Base-by-base conservation (phyloP, 2,113 vertebrate genomes). In the Ophthalmolycus amberensis region DNA sequence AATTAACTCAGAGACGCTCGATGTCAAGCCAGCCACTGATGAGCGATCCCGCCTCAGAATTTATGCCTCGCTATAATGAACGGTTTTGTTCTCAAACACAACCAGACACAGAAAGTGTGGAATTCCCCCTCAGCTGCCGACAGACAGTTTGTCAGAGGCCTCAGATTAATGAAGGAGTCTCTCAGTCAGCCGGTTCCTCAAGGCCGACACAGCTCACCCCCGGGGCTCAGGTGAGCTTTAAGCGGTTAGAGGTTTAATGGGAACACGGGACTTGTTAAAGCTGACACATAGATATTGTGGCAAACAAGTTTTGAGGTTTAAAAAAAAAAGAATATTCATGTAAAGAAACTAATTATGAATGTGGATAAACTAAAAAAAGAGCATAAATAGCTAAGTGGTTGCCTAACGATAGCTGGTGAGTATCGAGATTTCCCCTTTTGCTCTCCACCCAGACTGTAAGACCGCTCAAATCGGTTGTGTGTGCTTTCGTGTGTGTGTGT, bases 141-240 rank as follows among this genome's bases (percentile, higher is more conserved):
- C 89, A 92, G 88, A 86, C 77, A 76, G 62, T 84, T 84, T 90
- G 86, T 93, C 93, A 90, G 83, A 86, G 50, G 74, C 77, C 73
- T 85, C 83, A 91, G 91, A 91, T 90, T 89, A 89, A 94, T 91
- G 85, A 83, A 81, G 67, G 34, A 70, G 40, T 85, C 80, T 89
- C 70, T 89, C 77, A 84, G 77, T 84, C 66, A 84, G 66, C 48
- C 27, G 56, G 80, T 66, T 85, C 80, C 71, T 50, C 66, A 32
- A 87, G 75, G 80, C 66, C 9, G 22, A 64, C 62, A 42, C 38
- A 52, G 37, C 65, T 85, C 76, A 56, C 22, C 76, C 82, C 14
- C 2, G 25, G 68, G 85, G 50, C 72, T 68, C 6, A 38, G 16
- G 48, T 38, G 79, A 69, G 48, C 58, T 89, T 70, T 40, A 22